A percentile compares a stretch with the other conserved stretches of the same genome.
These are phyloP conservation scores for Polydrusus pterygomalis DNA, from an alignment of 2,888 invertebrate species.

Conservation along the genomic window DNA sequence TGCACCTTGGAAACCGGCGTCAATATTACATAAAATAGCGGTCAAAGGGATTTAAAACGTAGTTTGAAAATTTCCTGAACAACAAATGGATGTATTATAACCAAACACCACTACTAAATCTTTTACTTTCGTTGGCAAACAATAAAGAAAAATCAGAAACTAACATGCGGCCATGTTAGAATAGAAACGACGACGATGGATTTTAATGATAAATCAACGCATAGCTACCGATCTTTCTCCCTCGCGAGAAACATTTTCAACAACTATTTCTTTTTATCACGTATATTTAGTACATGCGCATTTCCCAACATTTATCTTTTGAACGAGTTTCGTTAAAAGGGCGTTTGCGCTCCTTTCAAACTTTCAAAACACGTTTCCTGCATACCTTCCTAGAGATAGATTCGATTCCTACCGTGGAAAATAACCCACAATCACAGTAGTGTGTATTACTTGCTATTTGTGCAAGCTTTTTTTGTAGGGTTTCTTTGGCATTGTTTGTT, in stretches of 20 bases:
- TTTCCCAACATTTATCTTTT: conserved; percentile 25
- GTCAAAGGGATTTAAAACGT: conserved; percentile 27
- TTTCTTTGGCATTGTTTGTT: background rate
- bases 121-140: conserved; percentile 80
- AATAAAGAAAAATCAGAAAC: conserved; percentile 85
- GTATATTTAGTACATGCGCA: conserved; percentile 36
- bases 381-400: background rate
- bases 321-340: background rate
- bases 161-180: conserved; percentile 92
- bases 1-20: conserved; percentile 50
- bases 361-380: conserved; percentile 30
- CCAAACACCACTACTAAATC: conserved; percentile 74
- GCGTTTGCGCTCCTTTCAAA: conserved; percentile 38
- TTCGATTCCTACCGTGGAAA: conserved; percentile 18
- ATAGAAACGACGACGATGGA: conserved; percentile 53
- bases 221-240: conserved; percentile 31
- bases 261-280: conserved; percentile 25
- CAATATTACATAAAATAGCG: conserved; percentile 36
- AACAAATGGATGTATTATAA: conserved; percentile 62
- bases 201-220: conserved; percentile 42
- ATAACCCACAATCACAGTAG: conserved; percentile 3
- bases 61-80: conserved; percentile 39
- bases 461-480: background rate
- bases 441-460: conserved; percentile 21
- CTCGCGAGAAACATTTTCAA: conserved; percentile 16